phyloP scores from a whole-genome alignment of 2,888 invertebrate species.

The Morinoia aosen region DNA sequence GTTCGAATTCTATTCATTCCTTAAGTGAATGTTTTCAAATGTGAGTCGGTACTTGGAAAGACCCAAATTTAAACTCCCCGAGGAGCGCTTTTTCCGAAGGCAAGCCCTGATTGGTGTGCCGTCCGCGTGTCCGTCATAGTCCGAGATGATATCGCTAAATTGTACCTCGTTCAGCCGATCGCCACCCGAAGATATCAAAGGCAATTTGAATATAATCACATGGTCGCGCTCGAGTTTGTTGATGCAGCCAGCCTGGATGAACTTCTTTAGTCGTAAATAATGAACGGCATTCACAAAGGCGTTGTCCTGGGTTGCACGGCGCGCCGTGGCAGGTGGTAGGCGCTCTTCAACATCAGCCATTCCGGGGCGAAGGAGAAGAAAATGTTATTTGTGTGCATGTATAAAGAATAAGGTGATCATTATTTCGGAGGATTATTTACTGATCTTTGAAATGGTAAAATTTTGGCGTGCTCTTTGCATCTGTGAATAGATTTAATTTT shows the following conservation, averaged over 20 bases:
- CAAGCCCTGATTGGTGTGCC: background rate
- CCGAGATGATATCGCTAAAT: slow-evolving; percentile 47
- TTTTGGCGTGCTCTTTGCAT: background rate
- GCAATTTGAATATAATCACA: slow-evolving; percentile 52
- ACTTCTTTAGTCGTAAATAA: slow-evolving; percentile 36
- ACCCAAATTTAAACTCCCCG: background rate
- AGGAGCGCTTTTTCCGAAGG: background rate
- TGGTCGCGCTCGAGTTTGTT: slow-evolving; percentile 25
- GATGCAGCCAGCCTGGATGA: slow-evolving; percentile 20
- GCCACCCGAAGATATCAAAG: slow-evolving; percentile 46
- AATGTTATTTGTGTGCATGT: background rate
- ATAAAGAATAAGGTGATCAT: background rate
- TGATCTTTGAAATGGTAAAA: background rate
- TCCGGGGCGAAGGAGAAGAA: background rate
- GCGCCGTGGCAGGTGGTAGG: background rate
- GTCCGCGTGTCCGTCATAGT: slow-evolving; percentile 25
- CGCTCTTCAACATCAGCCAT: background rate
- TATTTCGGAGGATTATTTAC: background rate
- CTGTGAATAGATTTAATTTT: no score
- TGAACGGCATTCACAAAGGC: background rate
- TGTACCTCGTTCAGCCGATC: slow-evolving; percentile 43
- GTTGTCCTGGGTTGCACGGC: background rate
- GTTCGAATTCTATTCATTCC: background rate
- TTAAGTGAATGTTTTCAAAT: background rate
- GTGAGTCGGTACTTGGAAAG: background rate